Conservation (phyloP, 1,140 invertebrate species). For the Pristionchus pacificus region DNA sequence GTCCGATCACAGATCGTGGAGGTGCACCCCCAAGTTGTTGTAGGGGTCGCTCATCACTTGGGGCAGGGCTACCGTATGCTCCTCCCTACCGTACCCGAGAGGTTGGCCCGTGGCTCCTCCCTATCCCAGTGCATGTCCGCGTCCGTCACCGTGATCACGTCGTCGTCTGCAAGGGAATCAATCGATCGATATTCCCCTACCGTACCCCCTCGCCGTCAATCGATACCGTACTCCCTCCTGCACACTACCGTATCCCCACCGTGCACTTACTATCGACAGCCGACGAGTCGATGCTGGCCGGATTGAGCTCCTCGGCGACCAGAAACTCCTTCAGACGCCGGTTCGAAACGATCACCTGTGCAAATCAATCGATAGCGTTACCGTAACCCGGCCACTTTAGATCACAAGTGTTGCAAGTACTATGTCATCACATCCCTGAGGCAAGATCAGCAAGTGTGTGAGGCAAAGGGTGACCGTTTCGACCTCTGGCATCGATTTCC, state of each 20-base stretch:
- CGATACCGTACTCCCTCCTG: background rate
- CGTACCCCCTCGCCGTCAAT: background rate
- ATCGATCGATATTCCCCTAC: background rate
- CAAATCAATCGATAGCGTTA: too few relatives aligned
- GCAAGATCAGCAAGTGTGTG: too few relatives aligned
- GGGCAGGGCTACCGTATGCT: too few relatives aligned
- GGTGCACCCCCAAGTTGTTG: too few relatives aligned
- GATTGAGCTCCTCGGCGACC: slow-evolving; percentile 44
- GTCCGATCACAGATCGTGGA: too few relatives aligned
- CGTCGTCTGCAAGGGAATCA: slow-evolving; percentile 16
- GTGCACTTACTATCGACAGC: slow-evolving; percentile 8
- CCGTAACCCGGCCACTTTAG: background rate
- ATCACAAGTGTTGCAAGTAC: too few relatives aligned
- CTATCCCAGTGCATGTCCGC: slow-evolving; percentile 40
- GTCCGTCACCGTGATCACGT: slow-evolving; percentile 37
- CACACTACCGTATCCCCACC: too few relatives aligned
- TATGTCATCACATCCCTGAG: too few relatives aligned
- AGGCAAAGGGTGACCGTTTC: too few relatives aligned
- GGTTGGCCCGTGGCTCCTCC: background rate
- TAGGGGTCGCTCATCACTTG: too few relatives aligned
- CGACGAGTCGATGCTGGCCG: slow-evolving; percentile 8
- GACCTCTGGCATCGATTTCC: too few relatives aligned
- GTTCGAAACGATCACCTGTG: slow-evolving; percentile 47
- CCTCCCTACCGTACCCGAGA: background rate
- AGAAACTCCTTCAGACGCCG: slow-evolving; percentile 50